Base-by-base conservation (phyloP, 2,888 invertebrate species). In the Pseudoips prasinana region DNA sequence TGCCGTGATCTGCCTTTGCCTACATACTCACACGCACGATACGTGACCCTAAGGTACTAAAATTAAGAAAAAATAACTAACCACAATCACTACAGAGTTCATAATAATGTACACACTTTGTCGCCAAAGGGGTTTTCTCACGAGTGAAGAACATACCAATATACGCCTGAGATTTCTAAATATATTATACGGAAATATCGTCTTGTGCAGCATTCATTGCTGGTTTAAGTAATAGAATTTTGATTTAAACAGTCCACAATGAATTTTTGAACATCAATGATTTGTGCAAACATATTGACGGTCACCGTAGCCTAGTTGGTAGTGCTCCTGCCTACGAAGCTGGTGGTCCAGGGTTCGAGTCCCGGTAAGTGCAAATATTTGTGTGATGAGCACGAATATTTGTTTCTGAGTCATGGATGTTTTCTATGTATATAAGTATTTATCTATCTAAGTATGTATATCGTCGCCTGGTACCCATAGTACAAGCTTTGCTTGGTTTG, bases 41-140 rank as follows among this genome's bases (percentile, higher is more conserved):
- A n/a, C n/a, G n/a, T n/a, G n/a, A n/a, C 22, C 23, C 39, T 20
- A 41, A 55, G 49, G 30, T 10, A 49, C 35, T 37, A 37, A 55
- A 55, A 43, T 57, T 41, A 48, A 52, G 36, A 53, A 58, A 64
- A 56, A 47, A 53, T 3, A 20, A 20, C 2, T 3, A 20, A 7
- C 2, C 7, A 20, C 20, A 43, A 31, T 48, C 58, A 58, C 46
- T 54, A 67, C 63, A 53, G 54, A 50, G 48, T 60, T 59, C 62
- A 58, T 58, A 62, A 58, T 58, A 62, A 52, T 46, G 51, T 56
- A 52, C 57, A 34, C 40, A 33, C 37, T 40, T 54, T 64, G 72
- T 78, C 75, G 79, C 81, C 80, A 67, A 64, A 54, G 72, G 81
- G 78, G 64, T 43, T 76, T 81, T 83, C 82, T 73, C 82, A 83